Percentiles rank a stretch among this genome's conserved stretches.
phyloP scores from a whole-genome alignment of 1,140 invertebrate species.

The Dreissena rostriformis region DNA sequence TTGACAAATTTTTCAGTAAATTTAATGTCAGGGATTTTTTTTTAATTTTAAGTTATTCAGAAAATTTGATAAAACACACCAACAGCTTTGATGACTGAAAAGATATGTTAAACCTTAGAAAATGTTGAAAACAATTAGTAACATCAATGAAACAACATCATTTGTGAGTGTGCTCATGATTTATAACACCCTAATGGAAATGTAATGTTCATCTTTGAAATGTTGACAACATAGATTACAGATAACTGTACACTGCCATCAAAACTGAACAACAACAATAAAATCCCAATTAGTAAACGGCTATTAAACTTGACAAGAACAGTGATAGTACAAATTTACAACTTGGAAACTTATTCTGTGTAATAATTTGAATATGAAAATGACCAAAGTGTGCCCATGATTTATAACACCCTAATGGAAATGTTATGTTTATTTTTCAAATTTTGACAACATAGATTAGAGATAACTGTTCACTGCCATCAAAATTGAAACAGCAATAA shows the following conservation, averaged over 20 bases:
- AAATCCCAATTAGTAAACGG: conserved; percentile 46
- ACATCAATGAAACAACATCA: not conserved
- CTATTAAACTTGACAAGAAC: conserved; percentile 54
- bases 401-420: too few species aligned
- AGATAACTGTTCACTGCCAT: conserved; percentile 34
- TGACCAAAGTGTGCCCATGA: too few species aligned
- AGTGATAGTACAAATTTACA: conserved; percentile 51
- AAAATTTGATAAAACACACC: too few species aligned
- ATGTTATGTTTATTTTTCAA: too few species aligned
- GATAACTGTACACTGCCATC: conserved; percentile 33
- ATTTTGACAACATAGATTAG: conserved; percentile 15
- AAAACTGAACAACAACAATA: conserved; percentile 7
- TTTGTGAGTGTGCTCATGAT: too few species aligned
- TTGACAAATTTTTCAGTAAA: too few species aligned
- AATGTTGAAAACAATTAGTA: not conserved
- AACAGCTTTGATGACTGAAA: too few species aligned
- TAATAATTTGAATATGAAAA: too few species aligned
- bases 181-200: too few species aligned
- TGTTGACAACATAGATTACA: conserved; percentile 11
- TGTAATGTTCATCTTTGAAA: too few species aligned
- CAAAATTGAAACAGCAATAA: conserved; percentile 3
- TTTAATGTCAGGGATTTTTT: too few species aligned
- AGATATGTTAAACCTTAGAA: not conserved
- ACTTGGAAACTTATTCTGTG: not conserved
- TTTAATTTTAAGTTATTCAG: too few species aligned